Base-by-base conservation (phyloP, 2,797 vertebrate genomes). In the Sebastes hopkinsi region DNA sequence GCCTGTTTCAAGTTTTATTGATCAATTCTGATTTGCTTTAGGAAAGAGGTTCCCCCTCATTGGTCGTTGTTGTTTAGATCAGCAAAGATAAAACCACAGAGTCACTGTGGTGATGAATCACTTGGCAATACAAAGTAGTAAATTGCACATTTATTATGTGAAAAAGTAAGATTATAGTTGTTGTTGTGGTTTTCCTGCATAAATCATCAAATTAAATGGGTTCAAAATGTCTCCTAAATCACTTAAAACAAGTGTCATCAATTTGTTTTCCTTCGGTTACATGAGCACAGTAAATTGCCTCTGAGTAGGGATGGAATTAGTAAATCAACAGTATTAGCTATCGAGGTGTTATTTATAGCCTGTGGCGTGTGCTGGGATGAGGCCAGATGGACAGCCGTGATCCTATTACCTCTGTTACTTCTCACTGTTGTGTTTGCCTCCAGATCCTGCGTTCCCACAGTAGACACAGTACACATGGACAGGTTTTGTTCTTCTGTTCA, bases 361-460 rank as follows among this genome's bases (percentile, higher is more conserved):
- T 67, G 61, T 77, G 64, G 78, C 29, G 10, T 72, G 77, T 75
- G 80, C 69, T 88, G 73, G 79, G 82, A 69, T 79, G 55, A 77
- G 74, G 78, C 87, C 91, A 91, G 88, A 88, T 92, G 82, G 87
- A 87, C 82, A 75, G 71, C 64, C 38, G 18, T 89, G 89, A 92
- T 92, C 90, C 86, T 89, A 87, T 92, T 92, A 91, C 77, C 90
- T 80, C 65, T 81, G 55, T 79, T 88, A 82, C 75, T 55, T 84
- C 70, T 80, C 72, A 55, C 42, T 50, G 61, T 72, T 64, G 72
- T 68, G 60, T 60, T 52, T 80, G 58, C 66, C 30, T 75, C 20
- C 11, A 73, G 58, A 83, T 80, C 69, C 14, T 72, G 29, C 67
- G 23, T 67, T 85, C 64, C 62, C 66, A 67, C 59, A 69, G 75